These are phyloP conservation scores for Ecliptopera silaceata DNA, from an alignment of 2,888 invertebrate genomes.

Conservation along the genomic window DNA sequence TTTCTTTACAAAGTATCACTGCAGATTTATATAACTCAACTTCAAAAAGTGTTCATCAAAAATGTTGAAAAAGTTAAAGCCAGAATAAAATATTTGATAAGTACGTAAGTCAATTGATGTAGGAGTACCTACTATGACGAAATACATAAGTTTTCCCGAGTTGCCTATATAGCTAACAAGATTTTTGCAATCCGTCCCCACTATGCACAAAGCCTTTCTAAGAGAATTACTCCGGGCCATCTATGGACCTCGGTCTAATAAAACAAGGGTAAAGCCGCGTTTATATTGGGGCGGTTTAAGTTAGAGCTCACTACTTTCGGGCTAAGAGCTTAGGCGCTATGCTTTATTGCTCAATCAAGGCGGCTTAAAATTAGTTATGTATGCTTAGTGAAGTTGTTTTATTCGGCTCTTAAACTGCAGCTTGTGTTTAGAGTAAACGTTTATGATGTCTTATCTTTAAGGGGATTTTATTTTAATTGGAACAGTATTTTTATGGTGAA, in stretches of 20 bases:
- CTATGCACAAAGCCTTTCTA: conserved; percentile 33
- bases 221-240: conserved; percentile 46
- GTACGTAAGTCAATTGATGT: too few species aligned
- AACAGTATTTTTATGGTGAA: background rate
- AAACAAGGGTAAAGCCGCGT: conserved; percentile 58
- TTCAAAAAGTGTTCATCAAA: background rate
- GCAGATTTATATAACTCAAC: background rate
- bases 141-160: background rate
- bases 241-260: conserved; percentile 54
- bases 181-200: conserved; percentile 19
- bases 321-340: conserved; percentile 39
- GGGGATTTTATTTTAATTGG: background rate
- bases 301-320: conserved; percentile 51
- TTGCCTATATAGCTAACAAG: background rate
- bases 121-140: background rate
- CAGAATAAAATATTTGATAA: background rate
- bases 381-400: conserved; percentile 23
- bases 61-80: background rate
- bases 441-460: background rate
- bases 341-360: conserved; percentile 37
- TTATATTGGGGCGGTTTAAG: conserved; percentile 55
- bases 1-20: background rate
- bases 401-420: conserved; percentile 16
- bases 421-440: conserved; percentile 5
- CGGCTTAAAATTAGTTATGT: conserved; percentile 28